Base-by-base conservation (phyloP, 2,113 vertebrate species). In the Cyprinodon tularosa region DNA sequence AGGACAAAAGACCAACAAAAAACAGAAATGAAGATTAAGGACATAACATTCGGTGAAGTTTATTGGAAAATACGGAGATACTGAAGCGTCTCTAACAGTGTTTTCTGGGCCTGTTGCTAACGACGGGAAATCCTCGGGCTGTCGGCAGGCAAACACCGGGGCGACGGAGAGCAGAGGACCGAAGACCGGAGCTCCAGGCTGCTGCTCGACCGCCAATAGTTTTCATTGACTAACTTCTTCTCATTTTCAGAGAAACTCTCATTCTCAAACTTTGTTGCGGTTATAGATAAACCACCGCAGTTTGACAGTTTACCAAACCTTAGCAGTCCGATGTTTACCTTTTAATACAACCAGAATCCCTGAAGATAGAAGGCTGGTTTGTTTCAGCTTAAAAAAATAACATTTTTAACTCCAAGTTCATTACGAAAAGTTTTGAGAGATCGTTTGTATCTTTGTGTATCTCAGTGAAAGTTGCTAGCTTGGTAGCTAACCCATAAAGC, bases 61-160 rank as follows among this genome's bases (percentile, higher is more conserved):
- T 0, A 29, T 17, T 37, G 9, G 20, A 50, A 8, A 2, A 5
- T 15, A 48, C 7, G 47, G 57, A 3, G 45, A 9, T 71, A 66
- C 3, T 10, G 12, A 11, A 45, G 22, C 77, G 61, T 10, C 22
- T 71, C 57, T 53, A 36, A 77, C 71, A 66, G 77, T 92, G 87
- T 91, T 93, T 79, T 86, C 84, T 76, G 84, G 92, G 92, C 93
- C 92, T 92, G 85, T 89, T 81, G 88, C 82, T 86, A 88, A 77
- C 82, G 75, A 22, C 78, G 72, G 65, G 83, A 73, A 71, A 85
- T 90, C 89, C 90, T 87, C 89, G 86, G 86, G 73, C 76, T 92
- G 70, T 85, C 84, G 13, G 65, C 68, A 22, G n/a, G 37, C 17
- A 71, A 69, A 74, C 68, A 53, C 76, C 71, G 83, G 89, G 84